phyloP scores from a whole-genome alignment of 2,797 vertebrate genomes.

The Streptopelia turtur region DNA sequence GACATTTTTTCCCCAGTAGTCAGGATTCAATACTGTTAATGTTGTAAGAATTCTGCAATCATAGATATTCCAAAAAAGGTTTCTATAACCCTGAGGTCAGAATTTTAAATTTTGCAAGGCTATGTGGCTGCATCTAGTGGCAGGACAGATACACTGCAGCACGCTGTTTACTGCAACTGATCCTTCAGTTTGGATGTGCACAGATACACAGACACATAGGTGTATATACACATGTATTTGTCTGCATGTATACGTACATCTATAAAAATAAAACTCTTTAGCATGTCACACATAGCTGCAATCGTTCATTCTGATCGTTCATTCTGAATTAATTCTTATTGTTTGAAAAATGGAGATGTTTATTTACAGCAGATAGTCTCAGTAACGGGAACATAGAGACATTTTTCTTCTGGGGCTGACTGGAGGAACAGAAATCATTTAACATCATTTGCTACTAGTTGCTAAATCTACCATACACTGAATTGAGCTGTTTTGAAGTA shows the following conservation, averaged over 20 bases:
- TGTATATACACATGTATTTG: background rate
- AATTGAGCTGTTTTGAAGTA: background rate
- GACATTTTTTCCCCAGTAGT: background rate
- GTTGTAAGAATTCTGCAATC: background rate
- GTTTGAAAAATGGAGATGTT: background rate
- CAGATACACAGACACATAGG: background rate
- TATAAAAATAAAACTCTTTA: background rate
- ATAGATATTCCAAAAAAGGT: background rate
- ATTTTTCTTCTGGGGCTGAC: background rate
- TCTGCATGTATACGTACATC: background rate
- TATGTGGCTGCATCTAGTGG: constrained; percentile 73
- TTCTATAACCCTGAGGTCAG: background rate
- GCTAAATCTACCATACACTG: background rate
- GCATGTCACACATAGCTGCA: background rate
- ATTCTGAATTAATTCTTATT: background rate
- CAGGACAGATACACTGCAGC: background rate
- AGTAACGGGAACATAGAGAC: background rate
- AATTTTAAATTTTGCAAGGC: constrained; percentile 15
- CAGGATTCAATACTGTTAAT: background rate
- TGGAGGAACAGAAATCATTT: constrained; percentile 3
- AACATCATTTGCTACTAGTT: background rate
- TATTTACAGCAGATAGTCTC: background rate
- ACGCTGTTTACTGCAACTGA: background rate
- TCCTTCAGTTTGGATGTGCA: background rate
- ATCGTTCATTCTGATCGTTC: background rate